Conservation (phyloP, 2,113 vertebrate genomes). For the Tamias sibiricus region DNA sequence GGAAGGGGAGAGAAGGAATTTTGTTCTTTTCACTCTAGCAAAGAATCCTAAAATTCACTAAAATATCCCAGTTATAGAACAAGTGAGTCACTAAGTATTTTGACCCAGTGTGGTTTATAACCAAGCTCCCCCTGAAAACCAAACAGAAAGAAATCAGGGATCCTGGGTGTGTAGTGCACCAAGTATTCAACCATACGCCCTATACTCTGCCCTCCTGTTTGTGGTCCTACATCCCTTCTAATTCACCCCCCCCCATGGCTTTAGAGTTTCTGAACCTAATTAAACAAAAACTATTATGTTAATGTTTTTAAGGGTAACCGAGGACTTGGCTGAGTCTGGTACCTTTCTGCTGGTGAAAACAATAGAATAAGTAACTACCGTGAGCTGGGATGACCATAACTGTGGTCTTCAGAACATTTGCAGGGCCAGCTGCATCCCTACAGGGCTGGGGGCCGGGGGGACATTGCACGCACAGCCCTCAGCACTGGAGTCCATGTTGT, state of each 20-base stretch:
- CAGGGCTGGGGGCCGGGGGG: neutral
- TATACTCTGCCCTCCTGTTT: neutral
- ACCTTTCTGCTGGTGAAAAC: neutral
- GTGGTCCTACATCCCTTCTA: neutral
- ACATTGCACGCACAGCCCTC: neutral
- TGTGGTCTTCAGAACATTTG: neutral
- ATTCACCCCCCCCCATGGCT: neutral
- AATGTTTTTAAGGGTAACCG: neutral
- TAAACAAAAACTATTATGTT: neutral
- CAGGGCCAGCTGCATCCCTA: neutral
- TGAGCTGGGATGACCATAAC: neutral
- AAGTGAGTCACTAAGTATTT: neutral
- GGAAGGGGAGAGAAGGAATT: neutral
- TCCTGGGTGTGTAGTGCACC: neutral
- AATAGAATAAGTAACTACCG: neutral
- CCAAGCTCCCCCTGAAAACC: neutral
- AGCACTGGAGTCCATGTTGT: neutral
- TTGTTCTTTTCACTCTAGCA: neutral
- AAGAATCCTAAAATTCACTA: neutral
- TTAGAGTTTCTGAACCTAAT: slow-evolving; percentile 13
- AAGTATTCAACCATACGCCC: neutral
- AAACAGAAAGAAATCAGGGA: slow-evolving; percentile 6
- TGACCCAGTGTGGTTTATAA: neutral
- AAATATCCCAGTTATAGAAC: neutral
- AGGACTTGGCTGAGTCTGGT: neutral